Base-by-base conservation (phyloP, 2,888 invertebrate species). In the Drosophila prolongata region DNA sequence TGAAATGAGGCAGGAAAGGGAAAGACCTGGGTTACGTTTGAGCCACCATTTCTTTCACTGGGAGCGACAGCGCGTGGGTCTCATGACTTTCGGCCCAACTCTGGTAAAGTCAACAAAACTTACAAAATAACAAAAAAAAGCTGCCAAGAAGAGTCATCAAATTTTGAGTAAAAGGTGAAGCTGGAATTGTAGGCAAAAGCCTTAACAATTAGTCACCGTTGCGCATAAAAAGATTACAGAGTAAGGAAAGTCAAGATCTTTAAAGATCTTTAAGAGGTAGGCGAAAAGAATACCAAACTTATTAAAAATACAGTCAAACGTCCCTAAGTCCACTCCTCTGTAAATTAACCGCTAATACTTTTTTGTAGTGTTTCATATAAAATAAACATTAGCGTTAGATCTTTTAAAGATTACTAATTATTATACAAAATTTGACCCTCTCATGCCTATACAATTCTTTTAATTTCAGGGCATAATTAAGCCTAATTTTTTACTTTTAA, bases 131-230 rank as follows among this genome's bases (percentile, higher is more conserved):
- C 46, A 14, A n/a, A 57, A 68, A 8, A 24, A 37, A 60, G 54
- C 35, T 50, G 46, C 54, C 57, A 65, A 30, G 61, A 57, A 52
- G 50, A 55, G 68, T 65, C 54, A 50, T 49, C 43, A 64, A 57
- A 68, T 58, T 72, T 14, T 3, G 16, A 27, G 14, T 14, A 14
- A 47, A 10, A 49, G 60, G 38, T 74, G 69, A 50, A 38, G 9
- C 24, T 27, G 46, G 19, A 46, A 27, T 40, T 56, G 14, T 30
- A 30, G 30, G 11, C 27, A 34, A 49, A 42, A 49, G 47, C 68
- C 71, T 79, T 43, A 54, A 78, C 79, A 87, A 85, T 87, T 87
- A 87, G 87, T 87, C 85, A 84, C 68, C 80, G 82, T 75, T 77
- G 76, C 50, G 49, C 38, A 47, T 60, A 46, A 53, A 52, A 55